A percentile compares a stretch with the other conserved stretches of the same genome.
These are phyloP conservation scores for Brassicogethes aeneus DNA, from an alignment of 2,888 invertebrate species.

Conservation along the genomic window DNA sequence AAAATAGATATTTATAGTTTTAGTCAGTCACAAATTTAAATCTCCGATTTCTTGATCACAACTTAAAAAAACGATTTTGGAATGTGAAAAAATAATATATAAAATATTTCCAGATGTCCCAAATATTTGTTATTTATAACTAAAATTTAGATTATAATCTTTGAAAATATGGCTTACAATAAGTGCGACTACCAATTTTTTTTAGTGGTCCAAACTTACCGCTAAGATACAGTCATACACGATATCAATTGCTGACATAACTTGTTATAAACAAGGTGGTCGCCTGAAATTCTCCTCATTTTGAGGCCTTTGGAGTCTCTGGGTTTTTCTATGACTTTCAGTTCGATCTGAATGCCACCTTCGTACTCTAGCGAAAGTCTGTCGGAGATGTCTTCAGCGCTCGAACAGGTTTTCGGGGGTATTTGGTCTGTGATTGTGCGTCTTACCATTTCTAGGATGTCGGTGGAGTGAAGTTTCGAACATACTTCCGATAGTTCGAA, in stretches of 20 bases:
- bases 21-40: too few species aligned
- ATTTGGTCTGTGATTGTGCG: conserved; percentile 70
- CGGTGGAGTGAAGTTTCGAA: conserved; percentile 67
- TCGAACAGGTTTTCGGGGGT: conserved; percentile 58
- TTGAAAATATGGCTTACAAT: too few species aligned
- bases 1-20: too few species aligned
- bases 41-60: too few species aligned
- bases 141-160: too few species aligned
- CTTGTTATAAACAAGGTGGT: conserved; percentile 79
- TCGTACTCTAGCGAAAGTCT: conserved; percentile 39
- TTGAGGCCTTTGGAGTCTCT: conserved; percentile 72
- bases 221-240: conserved; percentile 65
- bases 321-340: conserved; percentile 62
- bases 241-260: conserved; percentile 82
- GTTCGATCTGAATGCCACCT: conserved; percentile 77
- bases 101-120: too few species aligned
- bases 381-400: conserved; percentile 33
- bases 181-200: too few species aligned
- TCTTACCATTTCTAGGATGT: conserved; percentile 72
- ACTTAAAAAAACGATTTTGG: too few species aligned
- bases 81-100: too few species aligned
- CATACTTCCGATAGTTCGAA: conserved; percentile 72
- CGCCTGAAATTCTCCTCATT: conserved; percentile 79
- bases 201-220: too few species aligned
- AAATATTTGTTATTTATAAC: too few species aligned